A percentile compares a stretch with the other conserved stretches of the same genome.
Conservation (phyloP, 1,140 invertebrate genomes). For the Argopecten irradians region DNA sequence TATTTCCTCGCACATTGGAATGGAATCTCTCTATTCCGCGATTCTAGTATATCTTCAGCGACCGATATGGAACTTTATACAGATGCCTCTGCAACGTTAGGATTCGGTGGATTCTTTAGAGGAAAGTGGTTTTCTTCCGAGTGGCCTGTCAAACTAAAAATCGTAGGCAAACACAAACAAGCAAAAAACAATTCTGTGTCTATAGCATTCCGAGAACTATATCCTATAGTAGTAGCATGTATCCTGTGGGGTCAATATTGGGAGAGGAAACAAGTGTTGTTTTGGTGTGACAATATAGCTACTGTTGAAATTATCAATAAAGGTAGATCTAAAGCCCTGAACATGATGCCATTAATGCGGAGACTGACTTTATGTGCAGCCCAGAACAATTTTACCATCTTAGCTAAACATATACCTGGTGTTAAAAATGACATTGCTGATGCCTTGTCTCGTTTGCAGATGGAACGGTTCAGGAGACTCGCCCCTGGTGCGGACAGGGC, state of each 20-base stretch:
- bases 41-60: too few relatives aligned
- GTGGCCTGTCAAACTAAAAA: too few relatives aligned
- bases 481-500: background rate
- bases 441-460: background rate
- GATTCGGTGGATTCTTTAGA: too few relatives aligned
- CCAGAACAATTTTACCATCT: background rate
- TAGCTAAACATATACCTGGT: slow-evolving; percentile 30
- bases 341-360: slow-evolving; percentile 39
- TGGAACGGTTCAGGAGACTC: background rate
- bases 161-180: too few relatives aligned
- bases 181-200: background rate
- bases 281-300: slow-evolving; percentile 38
- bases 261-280: slow-evolving; percentile 10
- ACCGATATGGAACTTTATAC: too few relatives aligned
- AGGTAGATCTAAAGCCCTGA: background rate
- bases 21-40: too few relatives aligned
- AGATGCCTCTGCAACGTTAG: too few relatives aligned
- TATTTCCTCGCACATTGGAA: too few relatives aligned
- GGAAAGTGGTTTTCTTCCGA: too few relatives aligned
- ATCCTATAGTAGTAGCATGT: slow-evolving; percentile 23
- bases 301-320: slow-evolving; percentile 42
- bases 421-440: background rate
- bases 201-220: slow-evolving; percentile 50
- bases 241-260: slow-evolving; percentile 25
- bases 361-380: slow-evolving; percentile 28